Conservation (phyloP, 2,113 vertebrate species). For the Merops nubicus region DNA sequence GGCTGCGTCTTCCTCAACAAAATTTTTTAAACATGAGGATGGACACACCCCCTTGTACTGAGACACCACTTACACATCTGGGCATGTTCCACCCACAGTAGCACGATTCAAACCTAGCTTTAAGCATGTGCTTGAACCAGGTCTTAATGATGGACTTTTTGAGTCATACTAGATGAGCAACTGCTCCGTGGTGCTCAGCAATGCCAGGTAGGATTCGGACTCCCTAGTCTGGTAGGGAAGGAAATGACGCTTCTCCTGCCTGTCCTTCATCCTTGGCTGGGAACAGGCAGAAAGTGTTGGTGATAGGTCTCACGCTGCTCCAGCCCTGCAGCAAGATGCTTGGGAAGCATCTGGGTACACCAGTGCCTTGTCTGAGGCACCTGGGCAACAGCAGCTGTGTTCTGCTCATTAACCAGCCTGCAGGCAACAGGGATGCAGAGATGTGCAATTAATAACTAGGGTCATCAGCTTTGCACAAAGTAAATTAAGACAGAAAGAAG, state of each 20-base stretch:
- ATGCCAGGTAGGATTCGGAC: not conserved
- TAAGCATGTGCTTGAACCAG: rapidly evolving
- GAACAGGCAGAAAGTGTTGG: not conserved
- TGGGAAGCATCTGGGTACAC: not conserved
- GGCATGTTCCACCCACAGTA: not conserved
- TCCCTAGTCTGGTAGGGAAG: not conserved
- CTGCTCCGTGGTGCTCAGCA: not conserved
- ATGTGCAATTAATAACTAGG: not conserved
- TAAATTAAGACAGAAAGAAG: conserved; percentile 31
- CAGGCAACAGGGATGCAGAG: not conserved
- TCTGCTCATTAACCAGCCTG: not conserved
- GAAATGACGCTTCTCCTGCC: not conserved
- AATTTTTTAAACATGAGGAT: not conserved
- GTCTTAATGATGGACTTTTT: not conserved
- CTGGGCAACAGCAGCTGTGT: not conserved
- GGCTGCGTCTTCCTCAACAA: not conserved
- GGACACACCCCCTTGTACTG: not conserved
- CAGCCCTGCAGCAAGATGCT: rapidly evolving
- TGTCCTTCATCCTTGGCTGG: not conserved
- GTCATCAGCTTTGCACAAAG: not conserved
- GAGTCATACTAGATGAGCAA: not conserved
- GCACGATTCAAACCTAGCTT: not conserved
- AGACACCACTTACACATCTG: not conserved
- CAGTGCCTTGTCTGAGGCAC: not conserved
- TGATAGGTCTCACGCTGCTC: rapidly evolving